Percentiles rank a stretch among this genome's conserved stretches.
Conservation (phyloP, 2,888 invertebrate genomes). For the Sepiola atlantica region DNA sequence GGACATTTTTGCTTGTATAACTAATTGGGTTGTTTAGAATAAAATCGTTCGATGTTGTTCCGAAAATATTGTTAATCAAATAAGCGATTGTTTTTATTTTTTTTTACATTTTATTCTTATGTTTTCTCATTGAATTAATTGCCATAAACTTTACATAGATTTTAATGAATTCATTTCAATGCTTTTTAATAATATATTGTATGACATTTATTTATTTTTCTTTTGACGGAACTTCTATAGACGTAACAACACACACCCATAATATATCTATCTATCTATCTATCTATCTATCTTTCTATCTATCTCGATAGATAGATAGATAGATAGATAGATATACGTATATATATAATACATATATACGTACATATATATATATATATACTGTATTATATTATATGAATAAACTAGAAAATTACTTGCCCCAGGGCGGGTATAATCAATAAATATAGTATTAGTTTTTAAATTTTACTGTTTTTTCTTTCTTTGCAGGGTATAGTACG, state of each 20-base stretch:
- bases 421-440: too few relatives aligned
- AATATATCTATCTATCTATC: too few relatives aligned
- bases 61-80: constrained; percentile 6
- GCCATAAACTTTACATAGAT: not conserved
- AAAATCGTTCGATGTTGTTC: not conserved
- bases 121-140: not conserved
- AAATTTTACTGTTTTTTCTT: too few relatives aligned
- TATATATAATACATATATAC: too few relatives aligned
- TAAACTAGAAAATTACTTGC: too few relatives aligned
- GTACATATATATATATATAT: too few relatives aligned
- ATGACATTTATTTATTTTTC: not conserved
- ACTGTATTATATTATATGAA: too few relatives aligned
- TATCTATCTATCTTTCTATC: too few relatives aligned
- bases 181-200: not conserved
- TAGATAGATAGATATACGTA: not conserved
- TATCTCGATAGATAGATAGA: not conserved
- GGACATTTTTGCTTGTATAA: not conserved
- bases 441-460: too few relatives aligned
- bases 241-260: not conserved
- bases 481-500: too few relatives aligned
- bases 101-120: not conserved
- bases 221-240: not conserved
- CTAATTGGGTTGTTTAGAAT: constrained; percentile 18
- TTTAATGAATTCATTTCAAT: not conserved
- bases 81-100: not conserved